Evolutionary conservation across 2,113 vertebrate genomes (phyloP).

Genomic region (Stercorarius parasiticus): DNA sequence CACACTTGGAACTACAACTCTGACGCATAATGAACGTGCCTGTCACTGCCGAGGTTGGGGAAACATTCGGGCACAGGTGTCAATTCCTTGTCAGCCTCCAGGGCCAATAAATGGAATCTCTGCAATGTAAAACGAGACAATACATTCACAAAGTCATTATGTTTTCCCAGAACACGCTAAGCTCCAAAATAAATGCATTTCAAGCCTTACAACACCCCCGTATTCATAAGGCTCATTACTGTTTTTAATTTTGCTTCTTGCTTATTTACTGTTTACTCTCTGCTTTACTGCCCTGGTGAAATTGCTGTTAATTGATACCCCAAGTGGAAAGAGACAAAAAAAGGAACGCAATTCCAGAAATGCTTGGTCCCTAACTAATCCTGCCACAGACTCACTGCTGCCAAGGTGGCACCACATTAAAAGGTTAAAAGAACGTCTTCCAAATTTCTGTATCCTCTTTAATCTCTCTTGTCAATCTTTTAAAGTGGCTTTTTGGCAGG

Average conservation of each 20-base stretch:
- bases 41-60: slow-evolving; percentile 15
- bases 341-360: background rate
- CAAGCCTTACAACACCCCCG: background rate
- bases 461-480: slow-evolving; percentile 26
- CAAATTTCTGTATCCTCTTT: slow-evolving; percentile 13
- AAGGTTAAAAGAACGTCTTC: slow-evolving; percentile 24
- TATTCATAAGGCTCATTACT: slow-evolving; percentile 66
- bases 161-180: slow-evolving; percentile 58
- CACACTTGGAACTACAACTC: background rate
- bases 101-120: slow-evolving; percentile 44
- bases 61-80: slow-evolving; percentile 67
- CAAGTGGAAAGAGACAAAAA: slow-evolving; percentile 12
- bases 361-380: background rate
- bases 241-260: slow-evolving; percentile 70
- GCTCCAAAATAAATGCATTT: slow-evolving; percentile 69
- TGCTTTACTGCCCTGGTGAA: slow-evolving; percentile 54
- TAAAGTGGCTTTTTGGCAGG: slow-evolving; percentile 37
- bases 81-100: slow-evolving; percentile 39
- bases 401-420: background rate
- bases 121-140: slow-evolving; percentile 56
- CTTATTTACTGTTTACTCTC: slow-evolving; percentile 70
- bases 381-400: background rate
- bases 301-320: slow-evolving; percentile 48
- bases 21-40: background rate
- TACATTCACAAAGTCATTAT: slow-evolving; percentile 28